phyloP scores from a whole-genome alignment of 2,888 invertebrate species.

The Drosophila multiciliata region DNA sequence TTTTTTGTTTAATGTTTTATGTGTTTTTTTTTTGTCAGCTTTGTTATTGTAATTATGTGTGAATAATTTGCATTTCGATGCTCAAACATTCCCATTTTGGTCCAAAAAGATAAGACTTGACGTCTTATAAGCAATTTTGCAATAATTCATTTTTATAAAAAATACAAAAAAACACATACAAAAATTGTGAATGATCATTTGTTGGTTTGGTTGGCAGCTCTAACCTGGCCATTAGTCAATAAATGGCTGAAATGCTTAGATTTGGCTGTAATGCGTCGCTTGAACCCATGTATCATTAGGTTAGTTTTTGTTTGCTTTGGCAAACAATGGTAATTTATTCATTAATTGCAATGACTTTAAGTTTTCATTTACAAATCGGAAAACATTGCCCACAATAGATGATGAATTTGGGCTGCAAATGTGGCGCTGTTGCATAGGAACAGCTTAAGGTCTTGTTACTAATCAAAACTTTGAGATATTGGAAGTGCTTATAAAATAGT shows the following conservation, averaged over 20 bases:
- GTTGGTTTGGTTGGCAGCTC: constrained; percentile 17
- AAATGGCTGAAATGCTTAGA: constrained; percentile 42
- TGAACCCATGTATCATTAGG: constrained; percentile 50
- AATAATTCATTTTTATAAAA: constrained; percentile 47
- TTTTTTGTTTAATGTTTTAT: constrained; percentile 31
- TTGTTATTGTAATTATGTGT: constrained; percentile 69
- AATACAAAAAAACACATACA: background rate
- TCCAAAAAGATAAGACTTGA: constrained; percentile 63
- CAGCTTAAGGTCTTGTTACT: constrained; percentile 7
- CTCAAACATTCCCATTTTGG: constrained; percentile 59
- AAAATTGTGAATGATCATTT: constrained; percentile 11
- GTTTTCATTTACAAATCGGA: constrained; percentile 30
- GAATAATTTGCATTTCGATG: constrained; percentile 68
- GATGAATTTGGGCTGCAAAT: constrained; percentile 15
- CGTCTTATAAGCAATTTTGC: constrained; percentile 35
- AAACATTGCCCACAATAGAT: constrained; percentile 23
- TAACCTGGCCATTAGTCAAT: constrained; percentile 62
- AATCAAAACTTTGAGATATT: constrained; percentile 30
- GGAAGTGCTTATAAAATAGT: constrained; percentile 25
- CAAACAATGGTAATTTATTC: constrained; percentile 56
- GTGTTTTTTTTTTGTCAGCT: constrained; percentile 39
- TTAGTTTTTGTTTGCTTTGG: constrained; percentile 25
- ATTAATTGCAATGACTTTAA: constrained; percentile 71
- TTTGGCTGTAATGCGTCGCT: constrained; percentile 53
- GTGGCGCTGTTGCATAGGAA: constrained; percentile 4